Conservation (phyloP, 2,113 vertebrate species). For the Phodopus roborovskii region DNA sequence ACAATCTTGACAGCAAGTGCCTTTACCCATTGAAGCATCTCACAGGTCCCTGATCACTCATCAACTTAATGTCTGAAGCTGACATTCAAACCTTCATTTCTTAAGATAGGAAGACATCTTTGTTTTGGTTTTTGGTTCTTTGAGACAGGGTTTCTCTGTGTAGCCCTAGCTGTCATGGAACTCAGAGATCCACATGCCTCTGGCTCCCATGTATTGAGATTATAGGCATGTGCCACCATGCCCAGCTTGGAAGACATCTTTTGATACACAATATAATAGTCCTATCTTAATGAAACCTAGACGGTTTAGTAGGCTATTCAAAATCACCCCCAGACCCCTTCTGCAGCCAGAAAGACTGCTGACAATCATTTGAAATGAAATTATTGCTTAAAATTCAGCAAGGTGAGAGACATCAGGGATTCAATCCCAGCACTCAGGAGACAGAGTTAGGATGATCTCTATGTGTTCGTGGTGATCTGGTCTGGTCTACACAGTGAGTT, state of each 20-base stretch:
- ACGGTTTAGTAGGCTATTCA: not conserved
- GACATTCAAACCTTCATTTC: not conserved
- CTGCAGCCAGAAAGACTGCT: not conserved
- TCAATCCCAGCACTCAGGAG: not conserved
- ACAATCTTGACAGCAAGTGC: not conserved
- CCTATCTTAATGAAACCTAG: not conserved
- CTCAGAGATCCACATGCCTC: not conserved
- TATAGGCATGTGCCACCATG: not conserved
- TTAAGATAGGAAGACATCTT: not conserved
- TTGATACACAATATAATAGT: not conserved
- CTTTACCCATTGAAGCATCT: too few relatives aligned
- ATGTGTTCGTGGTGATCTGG: too few relatives aligned
- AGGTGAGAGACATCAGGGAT: not conserved
- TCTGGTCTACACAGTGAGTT: not conserved
- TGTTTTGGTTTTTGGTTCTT: not conserved
- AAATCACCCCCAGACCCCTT: not conserved
- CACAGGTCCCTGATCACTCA: not conserved
- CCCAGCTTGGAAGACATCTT: not conserved
- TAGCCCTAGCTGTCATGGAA: not conserved
- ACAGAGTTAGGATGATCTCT: not conserved
- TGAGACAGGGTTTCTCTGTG: not conserved
- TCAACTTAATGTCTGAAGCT: not conserved
- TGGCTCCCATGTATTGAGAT: not conserved
- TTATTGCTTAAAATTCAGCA: not conserved
- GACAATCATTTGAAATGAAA: not conserved